Evolutionary conservation across 2,888 invertebrate species (phyloP), one percentile per base, ranked within the genome.

Genomic region (Agriopis leucophaearia): DNA sequence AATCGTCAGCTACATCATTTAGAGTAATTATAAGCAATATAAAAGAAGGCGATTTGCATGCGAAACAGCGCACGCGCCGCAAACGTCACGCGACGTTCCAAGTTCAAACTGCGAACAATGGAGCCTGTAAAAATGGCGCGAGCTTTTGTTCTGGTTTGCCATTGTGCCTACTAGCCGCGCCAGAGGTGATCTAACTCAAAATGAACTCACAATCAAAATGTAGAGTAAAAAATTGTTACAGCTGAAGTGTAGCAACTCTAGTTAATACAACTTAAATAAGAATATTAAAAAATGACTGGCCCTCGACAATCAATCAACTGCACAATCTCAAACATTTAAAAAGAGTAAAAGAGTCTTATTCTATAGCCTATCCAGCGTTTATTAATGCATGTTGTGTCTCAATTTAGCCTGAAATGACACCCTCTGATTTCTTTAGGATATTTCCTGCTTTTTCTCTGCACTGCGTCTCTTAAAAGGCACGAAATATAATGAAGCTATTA

Each of bases 101-200:
- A 90, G 90, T 90, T 92, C 91, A 89, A 90, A 86, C 83, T 76
- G 81, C 81, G 82, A 91, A 93, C 91, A 92, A 92, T 92, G 82
- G 88, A 76, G 79, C 74, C 84, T 78, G 88, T 88, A 85, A 89
- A 92, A 90, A 92, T 90, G 91, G 91, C 85, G 83, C 85, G 89
- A 91, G 91, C 91, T 92, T 92, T 92, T 91, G 91, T 92, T 92
- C 85, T 84, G 80, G 75, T 71, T 77, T 73, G 82, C 88, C 81
- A 91, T 92, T 91, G 91, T 91, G 80, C 73, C 76, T 70, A 65
- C 72, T 70, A 67, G 76, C 74, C 76, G 71, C 72, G 76, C 74
- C 79, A 79, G 76, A 78, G 78, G 75, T 70, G 67, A 62, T 71
- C 66, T 73, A 70, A 64, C 68, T 62, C 56, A n/a, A 59, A 70